Evolutionary conservation across 2,113 vertebrate genomes (phyloP), one percentile per base, ranked within the genome.

Genomic region (Romanogobio albipinnatus): DNA sequence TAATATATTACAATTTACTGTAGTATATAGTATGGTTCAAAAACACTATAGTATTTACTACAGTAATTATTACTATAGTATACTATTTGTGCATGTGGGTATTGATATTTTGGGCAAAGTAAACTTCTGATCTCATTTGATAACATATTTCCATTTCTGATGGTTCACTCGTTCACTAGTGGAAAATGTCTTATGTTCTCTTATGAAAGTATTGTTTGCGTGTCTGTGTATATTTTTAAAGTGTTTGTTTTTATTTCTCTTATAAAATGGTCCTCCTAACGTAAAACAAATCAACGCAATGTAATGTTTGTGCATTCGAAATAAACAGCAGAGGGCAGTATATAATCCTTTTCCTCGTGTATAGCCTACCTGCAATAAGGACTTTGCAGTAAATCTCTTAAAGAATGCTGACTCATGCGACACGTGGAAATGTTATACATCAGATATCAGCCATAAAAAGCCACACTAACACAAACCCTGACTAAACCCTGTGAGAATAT

Each of bases 271-370:
- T 73, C 39, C 70, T 11, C 39, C 39, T 39, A 39, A 0, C 0
- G 9, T 43, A 70, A 10, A 45, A 71, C 10, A 10, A 3, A 39
- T 45, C 22, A 73, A 24, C 36, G 22, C 43, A 24, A 24, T 26
- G 7, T 49, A 53, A 26, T 26, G 36, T 71, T 71, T 43, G 68
- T 76, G 15, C 49, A 10, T 15, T 74, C n/a, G 10, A 74, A 74
- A 3, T 56, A 68, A 71, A 71, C 81, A 82, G 81, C 47, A 82
- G 81, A 82, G 66, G 81, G 81, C 81, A 58, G 81, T 82, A 58
- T 70, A n/a, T 5, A 66, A 51, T 22, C 43, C 79, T 81, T n/a
- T 33, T 24, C 17, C 9, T 82, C 33, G 9, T n/a, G 66, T 9
- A 5, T 15, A n/a, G n/a, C n/a, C n/a, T n/a, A 15, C 26, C 22